Evolutionary conservation across 1,140 invertebrate genomes (phyloP).

Genomic region (Grapholita molesta): DNA sequence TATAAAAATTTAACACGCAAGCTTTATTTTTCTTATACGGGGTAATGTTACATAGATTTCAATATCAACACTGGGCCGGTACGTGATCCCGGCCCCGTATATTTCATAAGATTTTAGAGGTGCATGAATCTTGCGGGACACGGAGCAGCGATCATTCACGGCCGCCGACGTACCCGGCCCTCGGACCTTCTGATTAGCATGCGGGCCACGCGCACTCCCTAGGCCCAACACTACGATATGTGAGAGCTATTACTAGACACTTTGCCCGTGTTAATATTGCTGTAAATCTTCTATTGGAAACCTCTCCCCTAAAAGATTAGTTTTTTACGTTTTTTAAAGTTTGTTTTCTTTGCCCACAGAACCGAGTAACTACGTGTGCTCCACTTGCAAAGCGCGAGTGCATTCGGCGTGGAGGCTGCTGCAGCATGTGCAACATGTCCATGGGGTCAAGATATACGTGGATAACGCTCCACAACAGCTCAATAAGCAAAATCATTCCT

Average conservation of each 20-base stretch:
- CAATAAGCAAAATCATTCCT: conserved; percentile 75
- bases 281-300: conserved; percentile 66
- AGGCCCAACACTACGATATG: conserved; percentile 74
- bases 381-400: conserved; percentile 93
- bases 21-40: conserved; percentile 44
- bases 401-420: conserved; percentile 96
- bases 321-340: conserved; percentile 30
- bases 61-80: conserved; percentile 76
- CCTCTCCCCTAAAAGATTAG: conserved; percentile 35
- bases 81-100: conserved; percentile 72
- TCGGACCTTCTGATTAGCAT: conserved; percentile 69
- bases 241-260: conserved; percentile 77
- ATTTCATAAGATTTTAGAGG: conserved; percentile 78
- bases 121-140: conserved; percentile 75
- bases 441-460: conserved; percentile 96
- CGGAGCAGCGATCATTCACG: conserved; percentile 71
- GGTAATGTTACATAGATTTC: conserved; percentile 73
- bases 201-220: conserved; percentile 61
- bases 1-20: conserved; percentile 1
- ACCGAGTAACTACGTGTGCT: conserved; percentile 96
- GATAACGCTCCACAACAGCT: conserved; percentile 80
- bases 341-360: conserved; percentile 87
- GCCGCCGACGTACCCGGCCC: conserved; percentile 48
- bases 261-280: conserved; percentile 74
- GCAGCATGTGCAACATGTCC: conserved; percentile 95